phyloP scores from a whole-genome alignment of 2,888 invertebrate genomes.

The Cryptus armator region DNA sequence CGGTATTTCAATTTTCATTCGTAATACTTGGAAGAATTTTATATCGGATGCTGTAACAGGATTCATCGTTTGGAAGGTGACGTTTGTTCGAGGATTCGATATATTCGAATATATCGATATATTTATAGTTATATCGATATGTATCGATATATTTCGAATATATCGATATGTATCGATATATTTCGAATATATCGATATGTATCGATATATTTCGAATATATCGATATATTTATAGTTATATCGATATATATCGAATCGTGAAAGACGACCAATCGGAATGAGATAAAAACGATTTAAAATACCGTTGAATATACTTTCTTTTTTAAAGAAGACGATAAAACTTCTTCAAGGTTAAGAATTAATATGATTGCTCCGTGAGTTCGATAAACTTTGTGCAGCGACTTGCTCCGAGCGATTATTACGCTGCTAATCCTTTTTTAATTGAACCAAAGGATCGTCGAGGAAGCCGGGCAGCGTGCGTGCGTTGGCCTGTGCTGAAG shows the following conservation, averaged over 20 bases:
- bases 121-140: no score
- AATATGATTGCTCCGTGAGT: constrained; percentile 3
- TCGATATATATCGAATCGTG: background rate
- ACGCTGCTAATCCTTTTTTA: background rate
- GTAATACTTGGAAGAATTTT: background rate
- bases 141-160: no score
- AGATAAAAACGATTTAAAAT: background rate
- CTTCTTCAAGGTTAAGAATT: background rate
- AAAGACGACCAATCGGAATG: background rate
- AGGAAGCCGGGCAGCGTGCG: background rate
- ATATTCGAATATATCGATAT: background rate
- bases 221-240: no score
- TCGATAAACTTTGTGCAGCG: constrained; percentile 7
- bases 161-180: no score
- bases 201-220: no score
- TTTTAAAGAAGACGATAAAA: background rate
- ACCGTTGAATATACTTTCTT: background rate
- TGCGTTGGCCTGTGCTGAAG: background rate
- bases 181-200: no score
- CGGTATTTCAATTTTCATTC: constrained; percentile 8
- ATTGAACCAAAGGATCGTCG: background rate
- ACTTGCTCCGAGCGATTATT: background rate
- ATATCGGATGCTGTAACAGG: background rate
- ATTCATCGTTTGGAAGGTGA: background rate
- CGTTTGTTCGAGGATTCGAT: background rate